Evolutionary conservation across 1,140 invertebrate species (phyloP).

Genomic region (silkworm (Bombyx mori)): DNA sequence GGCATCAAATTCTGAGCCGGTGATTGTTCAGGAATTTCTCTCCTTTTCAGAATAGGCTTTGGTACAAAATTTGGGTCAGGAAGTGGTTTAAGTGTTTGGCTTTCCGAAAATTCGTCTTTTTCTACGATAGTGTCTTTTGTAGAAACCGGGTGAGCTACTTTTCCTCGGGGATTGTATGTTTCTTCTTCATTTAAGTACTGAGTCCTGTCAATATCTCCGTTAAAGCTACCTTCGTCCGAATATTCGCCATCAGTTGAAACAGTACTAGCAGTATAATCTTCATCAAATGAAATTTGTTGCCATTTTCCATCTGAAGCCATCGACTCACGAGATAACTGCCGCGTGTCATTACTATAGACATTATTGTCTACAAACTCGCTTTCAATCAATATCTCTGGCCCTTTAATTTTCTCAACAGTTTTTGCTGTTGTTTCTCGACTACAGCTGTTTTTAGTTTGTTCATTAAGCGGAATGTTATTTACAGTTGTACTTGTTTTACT

Average conservation of each 20-base stretch:
- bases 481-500: slow-evolving; percentile 23
- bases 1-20: slow-evolving; percentile 1
- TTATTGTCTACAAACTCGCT: slow-evolving; percentile 40
- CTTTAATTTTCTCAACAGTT: slow-evolving; percentile 7
- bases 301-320: slow-evolving; percentile 38
- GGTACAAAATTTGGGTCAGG: slow-evolving; percentile 77
- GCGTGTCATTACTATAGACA: slow-evolving; percentile 24
- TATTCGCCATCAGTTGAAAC: slow-evolving; percentile 67
- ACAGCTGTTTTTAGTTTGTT: slow-evolving; percentile 3
- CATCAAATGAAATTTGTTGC: slow-evolving; percentile 67
- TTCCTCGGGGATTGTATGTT: slow-evolving; percentile 78
- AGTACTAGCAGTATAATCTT: slow-evolving; percentile 75
- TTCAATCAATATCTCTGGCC: slow-evolving; percentile 42
- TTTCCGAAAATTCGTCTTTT: slow-evolving; percentile 65
- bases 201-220: slow-evolving; percentile 70
- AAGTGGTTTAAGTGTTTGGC: slow-evolving; percentile 71
- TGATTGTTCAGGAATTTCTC: slow-evolving; percentile 24
- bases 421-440: slow-evolving; percentile 11
- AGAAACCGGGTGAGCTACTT: slow-evolving; percentile 37
- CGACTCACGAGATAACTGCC: slow-evolving; percentile 33
- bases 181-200: slow-evolving; percentile 73
- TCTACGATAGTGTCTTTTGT: slow-evolving; percentile 32
- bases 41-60: slow-evolving; percentile 81
- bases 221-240: slow-evolving; percentile 70
- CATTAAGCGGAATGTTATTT: slow-evolving; percentile 13